These are phyloP conservation scores for Liodrosophila aerea DNA, from an alignment of 2,888 invertebrate genomes.

Conservation along the genomic window DNA sequence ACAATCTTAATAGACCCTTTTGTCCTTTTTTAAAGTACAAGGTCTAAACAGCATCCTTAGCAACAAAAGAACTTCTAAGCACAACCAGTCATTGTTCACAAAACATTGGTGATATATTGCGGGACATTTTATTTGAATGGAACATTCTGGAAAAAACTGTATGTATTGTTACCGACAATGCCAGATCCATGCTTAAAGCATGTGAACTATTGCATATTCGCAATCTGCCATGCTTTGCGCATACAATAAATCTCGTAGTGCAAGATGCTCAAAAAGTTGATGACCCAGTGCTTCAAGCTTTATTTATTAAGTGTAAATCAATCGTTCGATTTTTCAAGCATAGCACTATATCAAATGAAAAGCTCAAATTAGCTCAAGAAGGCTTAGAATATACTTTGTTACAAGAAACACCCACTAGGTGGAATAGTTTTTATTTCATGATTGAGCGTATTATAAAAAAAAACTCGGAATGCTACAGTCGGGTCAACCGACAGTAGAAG, in stretches of 20 bases:
- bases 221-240: slow-evolving; percentile 38
- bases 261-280: slow-evolving; percentile 32
- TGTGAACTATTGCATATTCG: slow-evolving; percentile 32
- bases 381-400: slow-evolving; percentile 9
- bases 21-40: too few species aligned
- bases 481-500: too few species aligned
- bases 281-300: slow-evolving; percentile 5
- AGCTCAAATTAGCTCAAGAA: slow-evolving; percentile 34
- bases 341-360: slow-evolving; percentile 26
- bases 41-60: slow-evolving; percentile 15
- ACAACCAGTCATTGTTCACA: neutral
- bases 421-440: slow-evolving; percentile 27
- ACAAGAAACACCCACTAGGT: slow-evolving; percentile 17
- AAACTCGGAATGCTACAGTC: too few species aligned
- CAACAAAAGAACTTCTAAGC: slow-evolving; percentile 1
- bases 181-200: slow-evolving; percentile 37
- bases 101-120: slow-evolving; percentile 8
- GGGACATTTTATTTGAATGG: slow-evolving; percentile 9
- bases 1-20: too few species aligned
- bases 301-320: slow-evolving; percentile 22
- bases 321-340: slow-evolving; percentile 25
- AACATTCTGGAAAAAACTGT: slow-evolving; percentile 17
- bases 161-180: slow-evolving; percentile 26
- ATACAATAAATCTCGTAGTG: slow-evolving; percentile 29
- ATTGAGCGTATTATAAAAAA: slow-evolving; percentile 18